These are phyloP conservation scores for Catharus fuscescens DNA, from an alignment of 2,113 vertebrate species.

Conservation along the genomic window DNA sequence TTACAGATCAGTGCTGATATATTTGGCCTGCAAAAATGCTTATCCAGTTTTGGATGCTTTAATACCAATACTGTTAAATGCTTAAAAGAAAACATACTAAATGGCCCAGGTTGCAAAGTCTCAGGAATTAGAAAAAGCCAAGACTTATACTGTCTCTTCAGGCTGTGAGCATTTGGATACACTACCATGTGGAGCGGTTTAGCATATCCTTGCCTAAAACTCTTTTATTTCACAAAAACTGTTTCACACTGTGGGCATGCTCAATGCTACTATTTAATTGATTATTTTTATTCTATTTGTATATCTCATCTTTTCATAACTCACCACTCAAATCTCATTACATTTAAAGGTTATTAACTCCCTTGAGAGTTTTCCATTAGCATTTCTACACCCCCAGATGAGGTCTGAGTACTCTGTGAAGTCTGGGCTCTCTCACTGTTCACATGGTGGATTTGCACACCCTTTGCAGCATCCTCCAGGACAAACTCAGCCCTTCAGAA, in stretches of 20 bases:
- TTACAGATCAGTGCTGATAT: background rate
- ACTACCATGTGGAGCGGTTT: background rate
- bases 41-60: background rate
- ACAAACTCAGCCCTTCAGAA: background rate
- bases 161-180: background rate
- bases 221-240: background rate
- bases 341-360: background rate
- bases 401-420: background rate
- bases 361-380: background rate
- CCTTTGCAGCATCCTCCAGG: background rate
- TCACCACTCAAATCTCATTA: background rate
- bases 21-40: background rate
- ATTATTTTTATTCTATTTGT: background rate
- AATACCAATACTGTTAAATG: background rate
- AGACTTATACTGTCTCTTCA: background rate
- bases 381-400: background rate
- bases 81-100: background rate
- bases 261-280: background rate
- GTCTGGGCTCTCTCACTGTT: background rate
- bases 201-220: background rate
- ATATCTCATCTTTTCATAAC: background rate
- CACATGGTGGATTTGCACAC: background rate
- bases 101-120: background rate
- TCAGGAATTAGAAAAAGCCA: background rate
- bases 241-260: background rate